Conservation (phyloP, 2,797 vertebrate species). For the Zenarchopterus dispar region DNA sequence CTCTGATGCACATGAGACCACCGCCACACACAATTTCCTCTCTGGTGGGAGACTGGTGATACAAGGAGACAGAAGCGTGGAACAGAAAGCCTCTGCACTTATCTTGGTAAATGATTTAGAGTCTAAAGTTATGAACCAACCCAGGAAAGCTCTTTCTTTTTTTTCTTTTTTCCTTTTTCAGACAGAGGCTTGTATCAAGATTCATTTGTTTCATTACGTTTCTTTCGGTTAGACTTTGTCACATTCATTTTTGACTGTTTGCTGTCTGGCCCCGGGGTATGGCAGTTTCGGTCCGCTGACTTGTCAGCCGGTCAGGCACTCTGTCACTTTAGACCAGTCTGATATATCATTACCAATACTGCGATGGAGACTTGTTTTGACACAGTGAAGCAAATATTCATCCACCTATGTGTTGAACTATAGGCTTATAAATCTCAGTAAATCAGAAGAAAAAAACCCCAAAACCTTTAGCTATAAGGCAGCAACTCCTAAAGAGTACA, state of each 20-base stretch:
- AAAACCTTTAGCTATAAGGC: background rate
- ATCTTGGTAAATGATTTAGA: slow-evolving; percentile 14
- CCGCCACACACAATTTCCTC: slow-evolving; percentile 17
- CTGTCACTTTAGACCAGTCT: background rate
- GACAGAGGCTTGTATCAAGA: slow-evolving; percentile 1
- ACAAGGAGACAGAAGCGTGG: slow-evolving; percentile 20
- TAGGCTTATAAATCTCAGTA: background rate
- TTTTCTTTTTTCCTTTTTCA: background rate
- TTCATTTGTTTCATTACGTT: slow-evolving; percentile 5
- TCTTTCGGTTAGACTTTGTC: background rate
- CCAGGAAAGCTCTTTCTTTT: background rate
- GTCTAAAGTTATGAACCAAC: slow-evolving; percentile 7
- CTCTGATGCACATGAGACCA: slow-evolving; percentile 33
- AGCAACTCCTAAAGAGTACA: background rate
- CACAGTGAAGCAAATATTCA: background rate
- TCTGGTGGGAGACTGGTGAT: slow-evolving; percentile 20
- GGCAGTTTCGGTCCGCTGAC: background rate
- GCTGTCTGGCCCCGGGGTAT: background rate
- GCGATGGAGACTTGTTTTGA: background rate
- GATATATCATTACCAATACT: background rate
- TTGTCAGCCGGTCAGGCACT: too few species aligned
- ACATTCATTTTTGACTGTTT: background rate
- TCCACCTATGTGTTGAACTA: background rate
- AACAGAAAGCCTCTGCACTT: slow-evolving; percentile 16
- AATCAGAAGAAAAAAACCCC: background rate